Evolutionary conservation across 1,140 invertebrate species (phyloP).

Genomic region (Euschistus heros): DNA sequence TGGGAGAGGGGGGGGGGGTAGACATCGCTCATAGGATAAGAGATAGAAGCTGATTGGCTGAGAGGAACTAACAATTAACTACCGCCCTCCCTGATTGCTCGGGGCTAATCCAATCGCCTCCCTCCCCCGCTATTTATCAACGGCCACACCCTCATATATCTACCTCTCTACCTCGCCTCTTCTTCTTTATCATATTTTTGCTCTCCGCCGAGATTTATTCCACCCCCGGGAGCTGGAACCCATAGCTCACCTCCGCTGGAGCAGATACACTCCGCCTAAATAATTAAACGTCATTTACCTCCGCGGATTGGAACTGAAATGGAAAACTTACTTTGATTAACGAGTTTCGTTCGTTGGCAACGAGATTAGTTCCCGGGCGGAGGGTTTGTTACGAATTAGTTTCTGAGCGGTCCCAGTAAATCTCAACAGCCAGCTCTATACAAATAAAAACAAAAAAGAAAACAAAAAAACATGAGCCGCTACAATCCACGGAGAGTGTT

Average conservation of each 20-base stretch:
- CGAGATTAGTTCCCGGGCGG: too few species aligned
- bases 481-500: too few species aligned
- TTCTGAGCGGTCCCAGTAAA: too few species aligned
- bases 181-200: constrained; percentile 1
- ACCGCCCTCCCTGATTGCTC: background rate
- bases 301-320: constrained; percentile 12
- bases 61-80: background rate
- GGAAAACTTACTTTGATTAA: background rate
- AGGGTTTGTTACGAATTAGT: too few species aligned
- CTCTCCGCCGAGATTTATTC: background rate
- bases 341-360: too few species aligned
- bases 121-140: constrained; percentile 7
- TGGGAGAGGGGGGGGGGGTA: background rate
- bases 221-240: background rate
- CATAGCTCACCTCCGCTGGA: background rate
- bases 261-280: background rate
- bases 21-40: background rate
- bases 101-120: background rate
- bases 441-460: too few species aligned
- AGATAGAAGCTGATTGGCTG: background rate
- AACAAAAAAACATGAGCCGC: too few species aligned
- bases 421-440: too few species aligned
- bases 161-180: background rate
- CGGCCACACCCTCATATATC: background rate
- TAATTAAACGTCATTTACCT: constrained; percentile 9